Evolutionary conservation across 2,888 invertebrate genomes (phyloP), one percentile per base, ranked within the genome.

Genomic region (Peribatodes rhomboidaria): DNA sequence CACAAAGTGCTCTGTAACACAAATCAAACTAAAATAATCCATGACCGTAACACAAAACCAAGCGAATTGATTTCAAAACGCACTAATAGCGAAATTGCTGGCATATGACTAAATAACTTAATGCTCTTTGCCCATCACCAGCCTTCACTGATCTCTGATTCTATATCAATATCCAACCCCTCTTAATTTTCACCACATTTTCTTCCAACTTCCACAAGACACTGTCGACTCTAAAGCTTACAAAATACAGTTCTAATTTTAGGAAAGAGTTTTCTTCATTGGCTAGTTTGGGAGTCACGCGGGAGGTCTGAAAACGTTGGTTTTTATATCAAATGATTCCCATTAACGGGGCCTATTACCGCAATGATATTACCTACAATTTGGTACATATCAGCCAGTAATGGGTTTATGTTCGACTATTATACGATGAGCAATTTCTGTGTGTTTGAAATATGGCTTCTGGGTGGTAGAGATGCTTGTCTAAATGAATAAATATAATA

Each of bases 21-120:
- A 67, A 58, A 74, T 67, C 70, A 72, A 74, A 70, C 37, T 55
- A 67, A 66, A 65, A 65, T 66, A 68, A 74, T 68, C 71, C 35
- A 68, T 14, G 71, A 76, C 55, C 76, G 71, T 75, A 75, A 78
- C 76, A 75, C 70, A 70, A 77, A 78, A 76, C 69, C 69, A 18
- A 76, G 73, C 77, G 78, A 82, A 88, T 86, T 86, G 84, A 86
- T 85, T 89, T 81, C 87, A 80, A 86, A 90, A 87, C 84, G 76
- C 77, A 76, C 81, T 88, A 88, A 88, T 87, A 81, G 85, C 87
- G 70, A 85, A 86, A 87, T 85, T 83, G 77, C 83, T 79, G 72
- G 78, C 79, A 77, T 86, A 86, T 84, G 78, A 82, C 86, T 86
- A 87, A 90, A 90, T 90, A 86, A 89, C 88, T 88, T 87, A 90